Evolutionary conservation across 2,113 vertebrate genomes (phyloP).

Genomic region (Erinaceus europaeus): DNA sequence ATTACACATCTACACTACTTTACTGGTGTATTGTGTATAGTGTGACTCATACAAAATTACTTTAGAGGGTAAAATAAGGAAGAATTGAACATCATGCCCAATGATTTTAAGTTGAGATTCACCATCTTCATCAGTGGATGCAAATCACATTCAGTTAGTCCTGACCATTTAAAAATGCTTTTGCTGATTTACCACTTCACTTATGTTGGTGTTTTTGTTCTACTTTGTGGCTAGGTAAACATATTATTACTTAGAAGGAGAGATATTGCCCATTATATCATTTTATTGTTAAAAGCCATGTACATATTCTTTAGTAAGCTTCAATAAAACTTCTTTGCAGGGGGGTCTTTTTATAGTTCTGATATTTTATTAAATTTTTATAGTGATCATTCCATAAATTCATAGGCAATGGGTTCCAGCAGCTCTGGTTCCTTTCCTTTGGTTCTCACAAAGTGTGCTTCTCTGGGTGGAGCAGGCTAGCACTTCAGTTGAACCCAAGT

Average conservation of each 20-base stretch:
- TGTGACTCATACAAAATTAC: neutral
- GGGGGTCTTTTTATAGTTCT: too few relatives aligned
- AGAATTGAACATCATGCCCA: neutral
- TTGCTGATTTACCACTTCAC: neutral
- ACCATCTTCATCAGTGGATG: neutral
- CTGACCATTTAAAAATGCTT: neutral
- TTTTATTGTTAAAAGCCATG: neutral
- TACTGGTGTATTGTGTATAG: neutral
- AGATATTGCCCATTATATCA: fast-evolving
- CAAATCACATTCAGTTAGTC: neutral
- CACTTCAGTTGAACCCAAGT: too few relatives aligned
- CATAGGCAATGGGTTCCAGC: too few relatives aligned
- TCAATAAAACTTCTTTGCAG: too few relatives aligned
- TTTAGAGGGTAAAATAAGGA: neutral
- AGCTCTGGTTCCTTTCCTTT: too few relatives aligned
- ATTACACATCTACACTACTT: neutral
- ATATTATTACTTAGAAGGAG: neutral
- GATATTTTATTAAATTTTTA: too few relatives aligned
- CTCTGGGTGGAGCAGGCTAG: too few relatives aligned
- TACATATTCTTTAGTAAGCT: too few relatives aligned
- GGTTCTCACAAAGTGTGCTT: too few relatives aligned
- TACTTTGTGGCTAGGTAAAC: neutral
- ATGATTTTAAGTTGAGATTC: neutral
- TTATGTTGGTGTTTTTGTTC: neutral
- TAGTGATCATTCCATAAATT: too few relatives aligned